Evolutionary conservation across 2,797 vertebrate genomes (phyloP), one percentile per base, ranked within the genome.

Genomic region (Dipus sagitta): DNA sequence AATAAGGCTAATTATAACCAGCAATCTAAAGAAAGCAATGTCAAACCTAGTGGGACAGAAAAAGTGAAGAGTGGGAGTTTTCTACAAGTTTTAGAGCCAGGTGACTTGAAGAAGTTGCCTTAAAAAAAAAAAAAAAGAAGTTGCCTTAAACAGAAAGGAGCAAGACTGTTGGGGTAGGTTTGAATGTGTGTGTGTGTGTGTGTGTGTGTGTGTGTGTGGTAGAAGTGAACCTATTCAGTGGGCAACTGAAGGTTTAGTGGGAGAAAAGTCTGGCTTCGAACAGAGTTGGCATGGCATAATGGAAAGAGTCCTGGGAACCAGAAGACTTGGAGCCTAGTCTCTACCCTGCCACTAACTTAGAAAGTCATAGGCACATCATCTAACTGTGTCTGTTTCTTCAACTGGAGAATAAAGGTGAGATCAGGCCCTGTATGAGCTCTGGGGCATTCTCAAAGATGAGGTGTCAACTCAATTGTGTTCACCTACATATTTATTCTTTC

Each of bases 91-190:
- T 95, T 90, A 54, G 54, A 92, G 58, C 42, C 60, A 85, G 71
- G n/a, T 38, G 18, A 79, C 68, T 92, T 47, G 47, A 47, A 47
- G 47, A 47, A 47, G 47, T 47, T 81, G 34, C 20, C 60, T 78
- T 78, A 42, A 90, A 79, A 42, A 42, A 42, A 42, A 42, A 58
- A 80, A 81, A n/a, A 90, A 87, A 81, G 81, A 91, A 58, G 32
- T 83, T 74, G 34, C 20, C 60, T 78, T 78, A 42, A 90, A 79
- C n/a, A 95, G 30, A 95, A 96, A 95, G 81, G 52, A 92, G 70
- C 47, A 81, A 96, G 75, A 84, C 15, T 15, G 68, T 78, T 90
- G 14, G 64, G 65, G 28, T 20, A 84, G 68, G 77, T 92, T n/a
- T n/a, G n/a, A n/a, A n/a, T n/a, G n/a, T n/a, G n/a, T n/a, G n/a